Evolutionary conservation across 2,113 vertebrate species (phyloP), one percentile per base, ranked within the genome.

Genomic region (Eulacestoma nigropectus): DNA sequence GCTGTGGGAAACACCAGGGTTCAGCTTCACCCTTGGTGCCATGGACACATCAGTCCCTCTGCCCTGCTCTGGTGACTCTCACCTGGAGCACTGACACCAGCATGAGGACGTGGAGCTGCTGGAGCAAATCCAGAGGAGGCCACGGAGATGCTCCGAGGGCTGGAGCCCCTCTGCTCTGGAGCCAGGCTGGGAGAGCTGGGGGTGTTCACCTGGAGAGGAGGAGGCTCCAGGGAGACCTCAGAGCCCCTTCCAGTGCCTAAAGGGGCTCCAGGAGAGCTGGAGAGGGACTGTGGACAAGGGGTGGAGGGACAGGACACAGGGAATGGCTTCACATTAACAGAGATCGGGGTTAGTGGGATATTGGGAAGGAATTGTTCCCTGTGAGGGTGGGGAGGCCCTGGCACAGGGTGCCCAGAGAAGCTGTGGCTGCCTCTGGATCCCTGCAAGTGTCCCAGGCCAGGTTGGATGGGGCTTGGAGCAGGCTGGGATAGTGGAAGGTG

Each of bases 31-130:
- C 33, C 53, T 6, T 11, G 12, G 9, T 1, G 27, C 41, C 26
- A 4, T 0, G 5, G 44, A 10, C 41, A 14, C 0, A 0, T 73
- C 15, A 3, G 9, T 29, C 11, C 57, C 39, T 37, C 33, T 72
- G 80, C 67, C 19, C 80, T 50, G 55, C 32, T 15, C 64, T 42
- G 79, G 23, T 42, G 32, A 4, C 46, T 9, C 39, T 6, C 46
- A 11, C 26, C 65, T 17, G 26, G 16, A 63, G 47, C 67, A 9
- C 37, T 44, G 56, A 32, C 33, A 26, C 25, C 56, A 53, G 47
- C n/a, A 8, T 6, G 41, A 29, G 81, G 14, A 46, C 0, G 0
- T 44, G 69, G 68, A 37, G 16, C 37, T 53, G 37, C 33, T 63
- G 68, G 33, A 39, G 39, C n/a, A 17, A 64, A 27, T 33, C 57